Conservation (phyloP, 2,888 invertebrate species). For the Ferrisia virgata region DNA sequence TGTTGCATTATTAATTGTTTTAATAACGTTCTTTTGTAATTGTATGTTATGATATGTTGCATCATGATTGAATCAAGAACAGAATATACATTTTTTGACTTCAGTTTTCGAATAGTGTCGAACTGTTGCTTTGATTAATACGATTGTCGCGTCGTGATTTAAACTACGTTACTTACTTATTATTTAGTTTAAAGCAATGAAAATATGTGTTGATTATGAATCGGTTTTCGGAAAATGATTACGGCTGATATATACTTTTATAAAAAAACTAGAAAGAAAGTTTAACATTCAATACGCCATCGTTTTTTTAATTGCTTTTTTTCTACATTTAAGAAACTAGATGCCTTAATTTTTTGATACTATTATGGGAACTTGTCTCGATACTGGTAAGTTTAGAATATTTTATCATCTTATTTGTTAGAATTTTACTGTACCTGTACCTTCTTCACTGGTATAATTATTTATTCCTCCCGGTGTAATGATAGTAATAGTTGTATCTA, state of each 20-base stretch:
- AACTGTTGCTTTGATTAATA: conserved; percentile 42
- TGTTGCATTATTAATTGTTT: conserved; percentile 4
- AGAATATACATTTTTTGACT: background rate
- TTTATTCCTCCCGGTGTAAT: no score
- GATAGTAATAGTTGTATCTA: no score
- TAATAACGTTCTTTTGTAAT: background rate
- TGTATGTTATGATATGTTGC: conserved; percentile 7
- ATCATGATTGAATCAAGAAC: conserved; percentile 15
- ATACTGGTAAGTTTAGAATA: conserved; percentile 54
- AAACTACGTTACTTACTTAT: background rate
- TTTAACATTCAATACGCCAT: background rate
- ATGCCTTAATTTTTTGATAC: background rate
- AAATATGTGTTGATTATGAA: conserved; percentile 40
- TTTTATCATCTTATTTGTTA: background rate
- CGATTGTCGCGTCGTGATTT: background rate
- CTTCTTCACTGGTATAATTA: background rate
- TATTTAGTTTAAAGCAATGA: background rate
- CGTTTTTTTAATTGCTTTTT: background rate
- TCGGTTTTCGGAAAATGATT: conserved; percentile 44
- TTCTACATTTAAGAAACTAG: background rate
- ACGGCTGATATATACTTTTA: conserved; percentile 43
- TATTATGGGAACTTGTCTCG: conserved; percentile 57
- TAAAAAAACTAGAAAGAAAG: conserved; percentile 42
- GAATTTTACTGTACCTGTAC: background rate
- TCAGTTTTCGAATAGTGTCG: background rate